phyloP scores from a whole-genome alignment of 2,797 vertebrate genomes.

The Pempheris klunzingeri region DNA sequence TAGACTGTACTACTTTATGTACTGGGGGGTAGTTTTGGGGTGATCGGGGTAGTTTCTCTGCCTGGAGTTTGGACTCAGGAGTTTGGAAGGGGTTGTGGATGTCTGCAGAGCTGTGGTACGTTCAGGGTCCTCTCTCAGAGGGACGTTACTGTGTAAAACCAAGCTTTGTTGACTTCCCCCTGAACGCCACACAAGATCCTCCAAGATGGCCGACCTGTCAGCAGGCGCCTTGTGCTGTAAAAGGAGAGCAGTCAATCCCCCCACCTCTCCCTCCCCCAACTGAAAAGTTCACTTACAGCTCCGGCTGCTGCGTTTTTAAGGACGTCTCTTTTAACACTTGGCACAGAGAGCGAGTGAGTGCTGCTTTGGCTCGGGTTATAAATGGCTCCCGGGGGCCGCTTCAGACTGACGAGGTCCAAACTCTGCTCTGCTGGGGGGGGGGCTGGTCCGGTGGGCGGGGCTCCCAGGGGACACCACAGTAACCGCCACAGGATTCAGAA shows the following conservation, averaged over 20 bases:
- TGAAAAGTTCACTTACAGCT: slow-evolving; percentile 81
- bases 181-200: slow-evolving; percentile 21
- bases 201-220: slow-evolving; percentile 73
- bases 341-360: slow-evolving; percentile 71
- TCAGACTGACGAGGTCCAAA: slow-evolving; percentile 74
- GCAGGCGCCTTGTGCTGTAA: slow-evolving; percentile 68
- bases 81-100: no score
- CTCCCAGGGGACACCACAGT: slow-evolving; percentile 35
- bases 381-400: slow-evolving; percentile 79
- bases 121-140: not conserved
- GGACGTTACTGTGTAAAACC: no score
- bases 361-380: slow-evolving; percentile 69
- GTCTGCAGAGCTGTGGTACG: no score
- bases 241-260: slow-evolving; percentile 64
- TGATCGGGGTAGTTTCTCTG: no score
- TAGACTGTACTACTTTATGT: no score
- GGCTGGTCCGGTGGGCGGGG: not conserved
- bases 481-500: slow-evolving; percentile 70
- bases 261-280: no score
- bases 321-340: slow-evolving; percentile 85
- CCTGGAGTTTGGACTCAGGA: no score
- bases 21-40: no score
- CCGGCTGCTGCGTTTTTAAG: slow-evolving; percentile 74
- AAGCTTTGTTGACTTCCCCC: slow-evolving; percentile 43
- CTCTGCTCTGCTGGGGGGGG: slow-evolving; percentile 41